Evolutionary conservation across 1,140 invertebrate species (phyloP).

Genomic region (Trichonephila inaurata): DNA sequence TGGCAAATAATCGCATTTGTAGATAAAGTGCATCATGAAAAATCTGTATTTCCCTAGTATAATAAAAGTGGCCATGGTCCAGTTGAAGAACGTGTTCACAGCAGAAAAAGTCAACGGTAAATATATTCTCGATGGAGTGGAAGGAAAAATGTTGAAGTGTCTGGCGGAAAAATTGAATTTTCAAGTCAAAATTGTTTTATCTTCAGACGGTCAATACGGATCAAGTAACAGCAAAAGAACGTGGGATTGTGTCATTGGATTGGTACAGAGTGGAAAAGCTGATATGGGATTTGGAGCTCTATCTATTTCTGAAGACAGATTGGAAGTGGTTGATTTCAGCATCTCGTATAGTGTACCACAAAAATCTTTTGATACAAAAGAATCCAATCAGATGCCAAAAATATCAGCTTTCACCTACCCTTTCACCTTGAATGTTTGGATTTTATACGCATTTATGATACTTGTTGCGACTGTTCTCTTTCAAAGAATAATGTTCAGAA

Average conservation of each 20-base stretch:
- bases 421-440: conserved; percentile 25
- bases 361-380: background rate
- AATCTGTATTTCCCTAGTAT: no score
- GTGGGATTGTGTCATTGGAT: conserved; percentile 43
- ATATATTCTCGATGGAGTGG: background rate
- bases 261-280: background rate
- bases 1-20: no score
- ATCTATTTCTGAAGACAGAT: no score
- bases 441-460: background rate
- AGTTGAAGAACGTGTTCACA: background rate
- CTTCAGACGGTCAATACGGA: background rate
- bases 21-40: no score
- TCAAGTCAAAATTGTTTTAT: background rate
- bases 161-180: conserved; percentile 1
- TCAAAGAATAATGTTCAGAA: no score
- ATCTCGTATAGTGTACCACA: no score
- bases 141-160: background rate
- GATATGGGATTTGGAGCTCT: no score
- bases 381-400: background rate
- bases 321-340: background rate
- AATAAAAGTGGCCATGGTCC: no score
- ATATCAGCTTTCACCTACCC: conserved; percentile 16
- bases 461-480: no score
- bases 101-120: no score
- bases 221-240: background rate